Base-by-base conservation (phyloP, 2,113 vertebrate species). In the Lepisosteus oculatus region DNA sequence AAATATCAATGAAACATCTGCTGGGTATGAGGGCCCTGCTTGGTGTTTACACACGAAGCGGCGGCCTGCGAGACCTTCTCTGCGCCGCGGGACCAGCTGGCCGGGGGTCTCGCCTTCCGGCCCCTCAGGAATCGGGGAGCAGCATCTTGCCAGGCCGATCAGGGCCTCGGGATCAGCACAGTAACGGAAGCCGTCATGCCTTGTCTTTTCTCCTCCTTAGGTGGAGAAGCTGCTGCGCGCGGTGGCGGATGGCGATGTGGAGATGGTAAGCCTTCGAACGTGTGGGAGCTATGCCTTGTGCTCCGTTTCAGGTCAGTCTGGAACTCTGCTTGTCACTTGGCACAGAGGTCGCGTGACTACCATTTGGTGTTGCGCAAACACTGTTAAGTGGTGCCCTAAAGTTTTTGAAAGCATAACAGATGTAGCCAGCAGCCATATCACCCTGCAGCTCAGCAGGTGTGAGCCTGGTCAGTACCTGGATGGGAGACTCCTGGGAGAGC, bases 171-270 rank as follows among this genome's bases (percentile, higher is more conserved):
- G 75, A 70, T 76, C 62, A 65, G 77, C 81, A 78, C 63, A 72
- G 29, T 76, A 76, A 54, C 41, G 59, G 77, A 78, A 44, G 56
- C 45, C 72, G 59, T 0, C 13, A 79, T 76, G 64, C 65, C 78
- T 73, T 42, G 47, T 73, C 64, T 79, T 9, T 75, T 75, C 55
- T 79, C 62, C 72, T 77, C 76, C 76, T 81, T 79, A 99, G 97
- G 94, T 98, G 84, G 97, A 99, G 86, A 99, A 98, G 82, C 91
- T 99, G 75, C 83, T 99, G 71, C 90, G 96, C 76, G 97, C 97
- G 0, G 90, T 97, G 67, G 95, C 95, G 15, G 97, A 99, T 70
- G 95, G 93, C 3, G 97, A 99, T 63, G 83, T 96, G 68, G 94
- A 98, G 89, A 99, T 99, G 97, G 97, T 99, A 84, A 94, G 93